These are phyloP conservation scores for Pygocentrus nattereri DNA, from an alignment of 2,797 vertebrate genomes.

Conservation along the genomic window DNA sequence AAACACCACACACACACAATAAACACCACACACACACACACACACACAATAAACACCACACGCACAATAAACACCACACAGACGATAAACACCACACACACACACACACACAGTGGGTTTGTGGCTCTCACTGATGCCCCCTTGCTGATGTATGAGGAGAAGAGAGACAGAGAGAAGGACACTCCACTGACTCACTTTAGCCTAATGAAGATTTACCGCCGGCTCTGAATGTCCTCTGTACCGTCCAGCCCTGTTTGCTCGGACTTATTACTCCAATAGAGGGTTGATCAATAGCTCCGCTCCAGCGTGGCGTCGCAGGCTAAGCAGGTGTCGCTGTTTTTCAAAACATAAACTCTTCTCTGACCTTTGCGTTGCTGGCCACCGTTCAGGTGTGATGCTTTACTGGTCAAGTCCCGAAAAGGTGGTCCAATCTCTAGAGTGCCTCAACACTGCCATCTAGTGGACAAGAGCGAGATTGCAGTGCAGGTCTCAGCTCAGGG, in stretches of 20 bases:
- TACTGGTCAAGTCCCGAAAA: neutral
- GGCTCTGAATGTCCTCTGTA: constrained; percentile 21
- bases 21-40: too few species aligned
- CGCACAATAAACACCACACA: too few species aligned
- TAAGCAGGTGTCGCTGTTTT: constrained; percentile 4
- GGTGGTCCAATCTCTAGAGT: neutral
- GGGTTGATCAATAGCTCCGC: constrained; percentile 34
- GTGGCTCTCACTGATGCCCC: neutral
- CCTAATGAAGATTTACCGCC: constrained; percentile 49
- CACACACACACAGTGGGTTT: neutral
- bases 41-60: too few species aligned
- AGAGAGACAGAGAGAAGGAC: constrained; percentile 25
- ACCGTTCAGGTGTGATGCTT: neutral
- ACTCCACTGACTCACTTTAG: constrained; percentile 6
- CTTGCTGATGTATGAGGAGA: constrained; percentile 14
- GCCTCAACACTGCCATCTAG: constrained; percentile 36
- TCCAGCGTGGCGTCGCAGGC: constrained; percentile 4
- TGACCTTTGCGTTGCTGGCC: constrained; percentile 17
- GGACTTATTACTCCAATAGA: constrained; percentile 35
- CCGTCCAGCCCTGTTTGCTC: constrained; percentile 1
- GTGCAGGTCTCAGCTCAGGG: neutral
- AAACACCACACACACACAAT: too few species aligned
- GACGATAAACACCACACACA: too few species aligned
- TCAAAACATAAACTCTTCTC: neutral
- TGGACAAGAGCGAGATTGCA: neutral